Base-by-base conservation (phyloP, 1,140 invertebrate species). In the Zaprionus vittiger region DNA sequence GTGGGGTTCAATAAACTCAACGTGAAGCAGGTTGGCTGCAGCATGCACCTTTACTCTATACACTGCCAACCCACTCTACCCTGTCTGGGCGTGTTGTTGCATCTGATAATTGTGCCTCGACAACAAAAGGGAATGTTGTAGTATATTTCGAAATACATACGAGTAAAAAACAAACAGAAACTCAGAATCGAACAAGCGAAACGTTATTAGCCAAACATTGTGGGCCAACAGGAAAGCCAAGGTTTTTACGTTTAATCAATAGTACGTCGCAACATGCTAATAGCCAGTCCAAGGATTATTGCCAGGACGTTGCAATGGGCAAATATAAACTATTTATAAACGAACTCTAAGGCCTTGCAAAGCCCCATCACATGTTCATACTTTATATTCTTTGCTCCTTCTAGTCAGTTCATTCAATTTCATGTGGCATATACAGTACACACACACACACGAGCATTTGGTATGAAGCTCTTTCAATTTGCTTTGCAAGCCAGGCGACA, bases 91-190 rank as follows among this genome's bases (percentile, higher is more conserved):
- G 79, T 22, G 75, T 55, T 79, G 69, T 65, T 68, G 80, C 83
- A 86, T 77, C 77, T 69, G 83, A 86, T 86, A 86, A 86, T 86
- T 86, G 83, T 83, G 80, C 73, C 63, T 66, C 83, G 83, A 86
- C 67, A 72, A 56, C 49, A 65, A 44, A 54, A 60, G n/a, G 47
- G 38, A 67, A 73, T 79, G 59, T 66, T 85, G 66, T 77, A 28
- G 28, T 31, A 31, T 54, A 67, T 85, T 85, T 86, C 77, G 77
- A 79, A 66, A 11, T 63, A 47, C 9, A 34, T 4, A 38, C 63
- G 73, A 52, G 66, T 66, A 34, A 61, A 47, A 73, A 77, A 47
- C 52, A 54, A 74, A 60, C 74, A 44, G n/a, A 17, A 17, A 2
- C 2, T 44, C 41, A 3, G 6, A 47, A 20, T 47, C 5, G 38